These are phyloP conservation scores for Pammene aurita DNA, from an alignment of 2,888 invertebrate genomes.

Conservation along the genomic window DNA sequence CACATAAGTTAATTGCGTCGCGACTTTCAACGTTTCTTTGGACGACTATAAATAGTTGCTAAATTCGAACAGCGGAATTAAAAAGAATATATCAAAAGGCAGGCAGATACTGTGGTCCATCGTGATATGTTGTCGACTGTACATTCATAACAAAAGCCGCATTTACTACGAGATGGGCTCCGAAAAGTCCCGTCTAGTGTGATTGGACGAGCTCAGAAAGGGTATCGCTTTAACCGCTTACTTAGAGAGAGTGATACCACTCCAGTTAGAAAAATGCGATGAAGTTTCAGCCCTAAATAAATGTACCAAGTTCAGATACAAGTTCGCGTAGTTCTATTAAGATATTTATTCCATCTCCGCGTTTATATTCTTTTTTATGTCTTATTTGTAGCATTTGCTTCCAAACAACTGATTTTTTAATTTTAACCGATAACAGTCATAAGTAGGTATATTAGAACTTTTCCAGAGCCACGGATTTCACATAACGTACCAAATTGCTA, in stretches of 20 bases:
- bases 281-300: conserved; percentile 28
- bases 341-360: background rate
- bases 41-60: too few relatives aligned
- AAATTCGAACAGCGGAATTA: too few relatives aligned
- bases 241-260: conserved; percentile 13
- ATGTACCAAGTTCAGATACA: conserved; percentile 6
- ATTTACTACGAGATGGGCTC: conserved; percentile 55
- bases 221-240: conserved; percentile 28
- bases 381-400: background rate
- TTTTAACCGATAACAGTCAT: background rate
- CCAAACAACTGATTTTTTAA: background rate
- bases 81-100: too few relatives aligned
- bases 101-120: background rate
- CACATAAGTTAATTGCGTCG: too few relatives aligned
- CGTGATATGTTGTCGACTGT: background rate
- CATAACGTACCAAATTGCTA: too few relatives aligned
- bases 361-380: background rate
- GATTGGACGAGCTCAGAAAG: conserved; percentile 26
- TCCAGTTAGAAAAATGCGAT: conserved; percentile 17
- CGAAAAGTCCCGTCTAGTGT: conserved; percentile 34
- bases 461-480: too few relatives aligned
- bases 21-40: too few relatives aligned
- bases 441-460: too few relatives aligned
- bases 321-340: background rate
- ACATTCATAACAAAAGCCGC: conserved; percentile 55